Conservation (phyloP, 2,113 vertebrate species). For the Hoplias malabaricus region DNA sequence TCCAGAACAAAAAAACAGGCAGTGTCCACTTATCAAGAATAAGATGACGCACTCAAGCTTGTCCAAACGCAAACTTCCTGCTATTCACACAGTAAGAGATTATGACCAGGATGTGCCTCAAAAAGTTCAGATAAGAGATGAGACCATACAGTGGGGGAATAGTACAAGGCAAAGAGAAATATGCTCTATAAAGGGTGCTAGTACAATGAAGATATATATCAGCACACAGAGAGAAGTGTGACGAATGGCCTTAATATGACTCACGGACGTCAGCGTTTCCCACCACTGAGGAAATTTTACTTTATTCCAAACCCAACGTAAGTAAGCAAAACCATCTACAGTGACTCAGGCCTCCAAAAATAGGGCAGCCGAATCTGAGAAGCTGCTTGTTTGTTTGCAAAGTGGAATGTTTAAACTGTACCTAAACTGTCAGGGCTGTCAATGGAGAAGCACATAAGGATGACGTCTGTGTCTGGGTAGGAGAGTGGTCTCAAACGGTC, state of each 20-base stretch:
- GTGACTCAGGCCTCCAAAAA: neutral
- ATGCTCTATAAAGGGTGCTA: neutral
- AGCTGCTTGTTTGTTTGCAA: neutral
- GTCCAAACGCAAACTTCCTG: constrained; percentile 19
- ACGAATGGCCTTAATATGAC: constrained; percentile 1
- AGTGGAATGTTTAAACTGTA: constrained; percentile 55
- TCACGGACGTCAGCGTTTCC: neutral
- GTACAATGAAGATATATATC: constrained; percentile 12
- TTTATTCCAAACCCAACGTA: neutral
- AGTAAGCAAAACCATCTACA: neutral
- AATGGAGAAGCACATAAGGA: constrained; percentile 98
- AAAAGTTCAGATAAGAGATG: neutral
- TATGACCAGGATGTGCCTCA: neutral
- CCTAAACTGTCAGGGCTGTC: constrained; percentile 97
- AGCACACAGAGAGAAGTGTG: neutral
- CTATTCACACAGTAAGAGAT: constrained; percentile 6
- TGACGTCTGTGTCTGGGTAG: constrained; percentile 96
- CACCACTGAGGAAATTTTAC: neutral
- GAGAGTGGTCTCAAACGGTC: constrained; percentile 94
- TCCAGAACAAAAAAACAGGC: neutral
- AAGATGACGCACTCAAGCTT: constrained; percentile 7
- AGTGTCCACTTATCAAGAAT: neutral
- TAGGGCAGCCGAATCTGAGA: neutral
- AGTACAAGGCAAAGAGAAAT: too few relatives aligned
- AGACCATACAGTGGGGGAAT: neutral